Evolutionary conservation across 2,797 vertebrate species (phyloP).

Genomic region (Sparus aurata): DNA sequence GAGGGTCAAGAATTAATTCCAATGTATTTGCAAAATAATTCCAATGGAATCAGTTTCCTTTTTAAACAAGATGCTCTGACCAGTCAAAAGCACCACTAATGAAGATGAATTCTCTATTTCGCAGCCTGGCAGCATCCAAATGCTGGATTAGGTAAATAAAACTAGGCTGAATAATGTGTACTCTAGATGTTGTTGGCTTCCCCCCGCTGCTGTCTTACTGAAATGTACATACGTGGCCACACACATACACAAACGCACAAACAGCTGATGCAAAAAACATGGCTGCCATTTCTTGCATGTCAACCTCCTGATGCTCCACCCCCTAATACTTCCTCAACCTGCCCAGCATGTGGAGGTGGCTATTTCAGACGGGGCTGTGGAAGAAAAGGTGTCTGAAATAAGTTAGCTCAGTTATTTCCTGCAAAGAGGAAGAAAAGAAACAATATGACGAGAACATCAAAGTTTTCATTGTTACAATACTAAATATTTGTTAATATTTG

Average conservation of each 20-base stretch:
- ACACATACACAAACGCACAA: constrained; percentile 1
- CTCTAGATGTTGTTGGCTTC: constrained; percentile 48
- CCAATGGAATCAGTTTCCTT: too few relatives aligned
- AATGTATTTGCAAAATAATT: not conserved
- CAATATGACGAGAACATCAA: too few relatives aligned
- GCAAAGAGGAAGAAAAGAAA: too few relatives aligned
- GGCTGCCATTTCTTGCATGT: too few relatives aligned
- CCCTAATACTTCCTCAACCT: too few relatives aligned
- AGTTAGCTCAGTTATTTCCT: too few relatives aligned
- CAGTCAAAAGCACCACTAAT: not conserved
- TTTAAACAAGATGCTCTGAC: not conserved
- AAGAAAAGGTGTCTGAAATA: too few relatives aligned
- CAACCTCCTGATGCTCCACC: too few relatives aligned
- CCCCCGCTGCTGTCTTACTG: constrained; percentile 51
- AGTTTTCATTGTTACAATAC: too few relatives aligned
- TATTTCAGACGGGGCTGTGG: too few relatives aligned
- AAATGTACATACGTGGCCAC: constrained; percentile 22
- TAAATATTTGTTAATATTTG: too few relatives aligned
- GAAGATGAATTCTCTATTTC: not conserved
- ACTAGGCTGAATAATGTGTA: constrained; percentile 77
- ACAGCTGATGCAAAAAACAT: not conserved
- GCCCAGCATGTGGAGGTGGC: too few relatives aligned
- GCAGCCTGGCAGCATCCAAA: constrained; percentile 42
- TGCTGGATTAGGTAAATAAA: constrained; percentile 79
- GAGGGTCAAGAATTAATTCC: not conserved